phyloP scores from a whole-genome alignment of 2,888 invertebrate genomes.

The Brachypalpus laphriformis region DNA sequence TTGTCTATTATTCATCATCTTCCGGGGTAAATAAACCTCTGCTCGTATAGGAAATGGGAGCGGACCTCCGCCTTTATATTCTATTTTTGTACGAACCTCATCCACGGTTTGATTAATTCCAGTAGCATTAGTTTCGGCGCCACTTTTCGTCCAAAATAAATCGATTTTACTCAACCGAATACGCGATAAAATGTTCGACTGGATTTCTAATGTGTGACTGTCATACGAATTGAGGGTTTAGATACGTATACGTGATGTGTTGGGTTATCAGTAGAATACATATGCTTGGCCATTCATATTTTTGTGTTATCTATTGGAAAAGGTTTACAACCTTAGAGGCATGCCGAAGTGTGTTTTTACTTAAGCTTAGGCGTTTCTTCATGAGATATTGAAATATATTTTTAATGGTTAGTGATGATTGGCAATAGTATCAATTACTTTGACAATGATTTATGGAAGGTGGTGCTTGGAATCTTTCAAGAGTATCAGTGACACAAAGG shows the following conservation, averaged over 20 bases:
- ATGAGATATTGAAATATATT: too few species aligned
- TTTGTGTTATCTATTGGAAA: neutral
- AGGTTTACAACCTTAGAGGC: conserved; percentile 8
- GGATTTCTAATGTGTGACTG: conserved; percentile 29
- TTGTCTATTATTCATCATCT: neutral
- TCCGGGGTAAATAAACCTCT: conserved; percentile 1
- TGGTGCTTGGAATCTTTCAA: too few species aligned
- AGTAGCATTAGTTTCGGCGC: conserved; percentile 1
- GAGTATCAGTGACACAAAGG: too few species aligned
- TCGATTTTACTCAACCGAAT: conserved; percentile 9
- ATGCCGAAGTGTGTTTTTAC: neutral
- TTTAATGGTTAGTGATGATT: too few species aligned
- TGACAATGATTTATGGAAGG: too few species aligned
- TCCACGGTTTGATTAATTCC: neutral
- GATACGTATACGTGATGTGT: conserved; percentile 27
- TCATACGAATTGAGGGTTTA: conserved; percentile 11
- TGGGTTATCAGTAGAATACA: neutral
- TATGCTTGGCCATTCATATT: neutral
- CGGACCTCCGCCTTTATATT: neutral
- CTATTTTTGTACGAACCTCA: neutral
- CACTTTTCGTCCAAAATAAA: neutral
- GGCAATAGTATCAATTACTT: too few species aligned
- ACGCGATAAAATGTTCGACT: neutral
- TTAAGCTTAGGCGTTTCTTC: neutral
- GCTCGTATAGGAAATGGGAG: neutral